Base-by-base conservation (phyloP, 2,797 vertebrate genomes). In the Leuciscus waleckii region DNA sequence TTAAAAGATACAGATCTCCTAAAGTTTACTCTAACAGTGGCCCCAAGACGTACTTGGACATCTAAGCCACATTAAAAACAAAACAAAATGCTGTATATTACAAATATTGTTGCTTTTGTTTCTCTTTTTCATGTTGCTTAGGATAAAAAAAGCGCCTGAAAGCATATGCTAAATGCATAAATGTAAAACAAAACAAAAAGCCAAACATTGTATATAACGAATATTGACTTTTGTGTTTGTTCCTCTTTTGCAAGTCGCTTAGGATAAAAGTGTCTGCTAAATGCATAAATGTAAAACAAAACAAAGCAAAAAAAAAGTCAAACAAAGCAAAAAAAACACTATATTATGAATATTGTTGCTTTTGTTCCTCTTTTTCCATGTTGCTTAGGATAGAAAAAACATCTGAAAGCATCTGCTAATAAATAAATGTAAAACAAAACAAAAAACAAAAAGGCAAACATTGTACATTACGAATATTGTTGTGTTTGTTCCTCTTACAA, bases 1-100 rank as follows among this genome's bases (percentile, higher is more conserved):
- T 54, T 49, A 6, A 54, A 67, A 46, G 61, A 80, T 51, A 49
- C 63, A 16, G 61, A 83, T 77, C 46, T 83, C 49, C 49, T 56
- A 13, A 32, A 63, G 70, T 46, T 73, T 73, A 61, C 69, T 35
- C 26, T 14, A 29, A 82, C 69, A 3, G 26, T 17, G 78, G 43
- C 29, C 78, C 29, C n/a, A 79, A 16, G 37, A 43, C 6, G 23
- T 26, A 65, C 58, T 26, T 65, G 23, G 32, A 83, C 71, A 75
- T 63, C 56, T 65, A 65, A 83, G 17, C 39, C 26, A 49, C 39
- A 32, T 23, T 65, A 32, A 46, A 78, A 43, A 78, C 54, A 26
- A n/a, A 41, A 29, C 5, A 26, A 26, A n/a, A 46, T 9, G 2
- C 54, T 58, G 19, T 9, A 9, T 23, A 56, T 56, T 11, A 58